Conservation (phyloP, 2,888 invertebrate genomes). For the Callyntrura sp. region DNA sequence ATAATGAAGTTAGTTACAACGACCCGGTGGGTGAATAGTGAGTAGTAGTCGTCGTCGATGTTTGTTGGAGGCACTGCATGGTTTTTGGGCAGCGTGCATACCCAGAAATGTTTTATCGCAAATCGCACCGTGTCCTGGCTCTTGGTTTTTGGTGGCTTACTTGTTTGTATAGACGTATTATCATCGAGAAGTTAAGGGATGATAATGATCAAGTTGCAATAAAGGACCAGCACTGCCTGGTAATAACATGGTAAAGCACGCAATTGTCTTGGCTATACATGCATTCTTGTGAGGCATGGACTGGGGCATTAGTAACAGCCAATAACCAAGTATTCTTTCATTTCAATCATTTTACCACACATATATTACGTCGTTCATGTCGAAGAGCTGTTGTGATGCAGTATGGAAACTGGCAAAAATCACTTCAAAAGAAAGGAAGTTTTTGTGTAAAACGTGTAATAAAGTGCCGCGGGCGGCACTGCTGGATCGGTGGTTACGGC, state of each 20-base stretch:
- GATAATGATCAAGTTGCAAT: constrained; percentile 48
- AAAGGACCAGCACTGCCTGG: constrained; percentile 27
- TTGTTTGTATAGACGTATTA: neutral
- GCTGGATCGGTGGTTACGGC: too few relatives aligned
- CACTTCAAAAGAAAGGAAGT: neutral
- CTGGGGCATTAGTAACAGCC: neutral
- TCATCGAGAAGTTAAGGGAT: constrained; percentile 30
- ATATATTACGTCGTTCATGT: neutral
- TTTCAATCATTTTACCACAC: neutral
- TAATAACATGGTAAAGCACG: constrained; percentile 36
- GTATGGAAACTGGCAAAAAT: constrained; percentile 31
- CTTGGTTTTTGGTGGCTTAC: neutral
- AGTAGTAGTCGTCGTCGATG: neutral
- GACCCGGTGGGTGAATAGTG: constrained; percentile 20
- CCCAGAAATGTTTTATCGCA: neutral
- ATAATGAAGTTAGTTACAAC: constrained; percentile 20
- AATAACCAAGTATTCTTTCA: constrained; percentile 21
- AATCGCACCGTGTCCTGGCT: too few relatives aligned
- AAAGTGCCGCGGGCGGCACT: too few relatives aligned
- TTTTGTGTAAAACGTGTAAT: neutral
- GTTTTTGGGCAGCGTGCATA: neutral
- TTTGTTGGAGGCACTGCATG: neutral
- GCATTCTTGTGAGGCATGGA: neutral
- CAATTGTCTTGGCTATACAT: neutral
- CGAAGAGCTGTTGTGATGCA: neutral